These are phyloP conservation scores for Etheostoma spectabile DNA, from an alignment of 2,113 vertebrate species.

Conservation along the genomic window DNA sequence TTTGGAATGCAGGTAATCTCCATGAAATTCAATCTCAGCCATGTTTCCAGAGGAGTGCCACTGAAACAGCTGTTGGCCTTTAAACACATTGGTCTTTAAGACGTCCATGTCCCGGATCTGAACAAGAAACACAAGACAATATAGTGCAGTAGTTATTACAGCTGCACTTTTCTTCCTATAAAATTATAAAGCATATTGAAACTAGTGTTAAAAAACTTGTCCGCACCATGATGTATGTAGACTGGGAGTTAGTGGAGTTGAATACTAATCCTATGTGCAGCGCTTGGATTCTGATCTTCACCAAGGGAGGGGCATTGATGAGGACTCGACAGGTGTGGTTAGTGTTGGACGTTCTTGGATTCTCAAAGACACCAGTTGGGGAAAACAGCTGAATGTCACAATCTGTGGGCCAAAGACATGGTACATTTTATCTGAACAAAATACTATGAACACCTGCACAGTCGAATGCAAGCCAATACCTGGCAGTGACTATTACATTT, in stretches of 20 bases:
- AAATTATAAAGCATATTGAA: neutral
- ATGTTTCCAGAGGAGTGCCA: constrained; percentile 93
- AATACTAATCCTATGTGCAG: constrained; percentile 69
- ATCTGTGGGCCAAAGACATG: constrained; percentile 76
- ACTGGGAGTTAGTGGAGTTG: constrained; percentile 76
- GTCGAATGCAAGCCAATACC: neutral
- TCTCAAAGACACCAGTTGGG: constrained; percentile 86
- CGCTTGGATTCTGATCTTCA: constrained; percentile 87
- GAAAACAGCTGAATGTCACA: constrained; percentile 94
- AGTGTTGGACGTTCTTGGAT: constrained; percentile 71
- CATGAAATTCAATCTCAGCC: constrained; percentile 93
- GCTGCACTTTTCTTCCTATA: neutral
- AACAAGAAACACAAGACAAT: constrained; percentile 18
- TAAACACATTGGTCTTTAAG: constrained; percentile 88
- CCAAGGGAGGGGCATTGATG: constrained; percentile 88
- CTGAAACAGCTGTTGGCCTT: constrained; percentile 86
- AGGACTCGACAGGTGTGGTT: constrained; percentile 88
- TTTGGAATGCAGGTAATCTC: constrained; percentile 82
- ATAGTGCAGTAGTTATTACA: constrained; percentile 1
- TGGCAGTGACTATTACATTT: neutral
- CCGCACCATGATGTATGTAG: constrained; percentile 90
- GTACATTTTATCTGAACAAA: neutral
- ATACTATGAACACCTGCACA: neutral
- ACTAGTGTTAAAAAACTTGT: neutral
- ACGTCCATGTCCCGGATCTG: constrained; percentile 91